Evolutionary conservation across 2,888 invertebrate species (phyloP).

Genomic region (Hydrotaea cyrtoneurina): DNA sequence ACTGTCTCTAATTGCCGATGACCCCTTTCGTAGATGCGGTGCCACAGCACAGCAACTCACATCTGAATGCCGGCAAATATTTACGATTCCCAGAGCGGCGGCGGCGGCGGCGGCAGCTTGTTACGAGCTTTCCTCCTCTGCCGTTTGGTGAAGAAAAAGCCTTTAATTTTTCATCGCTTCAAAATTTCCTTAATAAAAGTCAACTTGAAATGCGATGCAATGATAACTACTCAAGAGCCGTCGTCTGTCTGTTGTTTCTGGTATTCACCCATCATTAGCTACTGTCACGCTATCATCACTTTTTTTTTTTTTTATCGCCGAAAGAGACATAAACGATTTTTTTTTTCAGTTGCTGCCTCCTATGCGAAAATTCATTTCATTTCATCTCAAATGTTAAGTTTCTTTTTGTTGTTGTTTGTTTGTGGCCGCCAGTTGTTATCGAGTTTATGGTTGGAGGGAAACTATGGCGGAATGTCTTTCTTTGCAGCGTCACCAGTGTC

Average conservation of each 20-base stretch:
- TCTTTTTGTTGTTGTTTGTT: too few species aligned
- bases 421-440: neutral
- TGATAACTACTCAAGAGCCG: neutral
- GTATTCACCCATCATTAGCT: conserved; percentile 59
- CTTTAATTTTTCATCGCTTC: conserved; percentile 29
- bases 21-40: conserved; percentile 47
- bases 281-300: conserved; percentile 59
- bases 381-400: conserved; percentile 7
- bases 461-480: conserved; percentile 8
- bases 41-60: conserved; percentile 1
- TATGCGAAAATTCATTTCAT: conserved; percentile 33
- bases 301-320: neutral
- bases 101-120: too few species aligned
- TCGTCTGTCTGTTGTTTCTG: conserved; percentile 10
- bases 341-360: conserved; percentile 19
- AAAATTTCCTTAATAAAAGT: conserved; percentile 26
- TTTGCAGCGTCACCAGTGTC: neutral
- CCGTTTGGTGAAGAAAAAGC: conserved; percentile 15
- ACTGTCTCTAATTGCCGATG: conserved; percentile 55
- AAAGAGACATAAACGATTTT: neutral
- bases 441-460: conserved; percentile 1
- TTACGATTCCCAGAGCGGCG: conserved; percentile 32
- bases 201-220: neutral
- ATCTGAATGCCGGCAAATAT: conserved; percentile 40
- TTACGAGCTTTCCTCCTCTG: too few species aligned